phyloP scores from a whole-genome alignment of 2,888 invertebrate species.

The Caenorhabditis sp. region DNA sequence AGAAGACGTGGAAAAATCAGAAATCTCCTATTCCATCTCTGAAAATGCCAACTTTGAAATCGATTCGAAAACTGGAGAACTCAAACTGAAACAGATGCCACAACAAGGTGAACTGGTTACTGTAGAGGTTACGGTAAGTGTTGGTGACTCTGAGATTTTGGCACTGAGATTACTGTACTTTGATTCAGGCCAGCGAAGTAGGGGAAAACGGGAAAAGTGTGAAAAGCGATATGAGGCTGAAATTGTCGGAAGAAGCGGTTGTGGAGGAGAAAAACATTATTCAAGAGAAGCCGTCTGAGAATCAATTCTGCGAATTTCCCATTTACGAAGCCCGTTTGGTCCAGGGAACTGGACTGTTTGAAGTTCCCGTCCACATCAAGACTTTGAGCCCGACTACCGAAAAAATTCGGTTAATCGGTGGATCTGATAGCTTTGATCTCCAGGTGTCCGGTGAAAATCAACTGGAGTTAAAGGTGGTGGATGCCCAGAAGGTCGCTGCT shows the following conservation, averaged over 20 bases:
- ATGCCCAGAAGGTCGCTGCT: conserved; percentile 18
- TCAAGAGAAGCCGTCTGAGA: neutral
- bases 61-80: conserved; percentile 42
- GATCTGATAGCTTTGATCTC: conserved; percentile 32
- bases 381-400: conserved; percentile 9
- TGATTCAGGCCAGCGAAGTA: conserved; percentile 39
- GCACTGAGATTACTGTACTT: too few species aligned
- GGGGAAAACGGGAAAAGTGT: conserved; percentile 11
- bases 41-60: conserved; percentile 50
- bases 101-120: neutral
- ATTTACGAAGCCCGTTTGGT: conserved; percentile 39
- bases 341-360: conserved; percentile 45
- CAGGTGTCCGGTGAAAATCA: neutral
- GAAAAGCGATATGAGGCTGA: conserved; percentile 6
- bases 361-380: conserved; percentile 31
- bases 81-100: conserved; percentile 43
- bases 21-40: conserved; percentile 32
- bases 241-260: neutral
- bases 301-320: conserved; percentile 45
- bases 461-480: conserved; percentile 19
- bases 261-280: too few species aligned
- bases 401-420: conserved; percentile 43
- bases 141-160: too few species aligned
- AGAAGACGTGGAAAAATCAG: conserved; percentile 46
- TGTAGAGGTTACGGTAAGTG: conserved; percentile 49